Conservation (phyloP, 2,113 vertebrate genomes). For the Mystacornis crossleyi region DNA sequence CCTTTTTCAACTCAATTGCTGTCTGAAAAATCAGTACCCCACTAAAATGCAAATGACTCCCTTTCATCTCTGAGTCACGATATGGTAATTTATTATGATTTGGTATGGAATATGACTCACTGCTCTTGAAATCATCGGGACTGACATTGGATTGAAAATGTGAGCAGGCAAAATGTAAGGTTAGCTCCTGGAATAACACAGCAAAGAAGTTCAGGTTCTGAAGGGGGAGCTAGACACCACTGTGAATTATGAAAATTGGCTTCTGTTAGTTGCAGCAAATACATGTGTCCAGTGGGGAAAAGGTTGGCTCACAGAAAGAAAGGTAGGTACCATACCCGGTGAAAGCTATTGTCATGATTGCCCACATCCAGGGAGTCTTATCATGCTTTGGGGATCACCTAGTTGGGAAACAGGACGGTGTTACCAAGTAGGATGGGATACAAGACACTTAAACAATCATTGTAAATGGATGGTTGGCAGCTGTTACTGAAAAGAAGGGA, state of each 20-base stretch:
- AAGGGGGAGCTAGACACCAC: neutral
- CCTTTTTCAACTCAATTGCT: neutral
- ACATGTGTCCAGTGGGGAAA: neutral
- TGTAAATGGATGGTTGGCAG: neutral
- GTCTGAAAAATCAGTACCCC: slow-evolving; percentile 24
- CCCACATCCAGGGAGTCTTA: neutral
- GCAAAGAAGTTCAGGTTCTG: neutral
- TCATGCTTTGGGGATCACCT: neutral
- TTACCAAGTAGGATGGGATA: neutral
- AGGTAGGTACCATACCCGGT: neutral
- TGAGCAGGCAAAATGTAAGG: neutral
- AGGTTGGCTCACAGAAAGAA: neutral
- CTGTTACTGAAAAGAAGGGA: neutral
- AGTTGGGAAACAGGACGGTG: neutral
- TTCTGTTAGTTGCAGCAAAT: neutral
- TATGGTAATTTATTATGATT: slow-evolving; percentile 3
- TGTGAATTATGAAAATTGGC: neutral
- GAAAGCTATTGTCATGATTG: neutral
- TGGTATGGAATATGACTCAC: slow-evolving; percentile 30
- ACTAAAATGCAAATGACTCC: neutral
- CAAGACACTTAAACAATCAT: neutral
- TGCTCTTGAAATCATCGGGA: neutral
- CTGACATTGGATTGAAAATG: neutral
- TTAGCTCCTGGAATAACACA: neutral
- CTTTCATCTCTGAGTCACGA: slow-evolving; percentile 42